phyloP scores from a whole-genome alignment of 2,888 invertebrate genomes.

The Flexamia atlantica region DNA sequence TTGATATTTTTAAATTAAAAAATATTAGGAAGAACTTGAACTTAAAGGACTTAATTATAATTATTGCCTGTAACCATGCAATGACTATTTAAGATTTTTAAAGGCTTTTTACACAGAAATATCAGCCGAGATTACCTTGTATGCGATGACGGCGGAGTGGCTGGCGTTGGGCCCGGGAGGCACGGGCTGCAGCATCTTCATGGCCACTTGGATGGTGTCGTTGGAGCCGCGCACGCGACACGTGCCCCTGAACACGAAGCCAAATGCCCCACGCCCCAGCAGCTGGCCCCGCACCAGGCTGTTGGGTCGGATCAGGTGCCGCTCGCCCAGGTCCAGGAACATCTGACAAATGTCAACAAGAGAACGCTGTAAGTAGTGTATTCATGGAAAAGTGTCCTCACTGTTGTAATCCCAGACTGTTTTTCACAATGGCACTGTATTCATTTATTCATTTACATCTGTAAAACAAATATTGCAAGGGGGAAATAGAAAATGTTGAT shows the following conservation, averaged over 20 bases:
- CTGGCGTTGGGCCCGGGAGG: slow-evolving; percentile 87
- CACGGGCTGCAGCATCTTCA: slow-evolving; percentile 97
- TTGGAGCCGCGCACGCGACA: slow-evolving; percentile 79
- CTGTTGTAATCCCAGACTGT: no score
- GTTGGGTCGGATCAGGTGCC: slow-evolving; percentile 89
- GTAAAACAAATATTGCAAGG: no score
- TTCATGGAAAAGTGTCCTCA: no score
- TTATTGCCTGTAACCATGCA: no score
- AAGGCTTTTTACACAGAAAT: not conserved
- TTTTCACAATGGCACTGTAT: no score
- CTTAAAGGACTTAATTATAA: no score
- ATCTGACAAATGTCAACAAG: no score
- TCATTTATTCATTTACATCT: no score
- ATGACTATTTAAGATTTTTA: not conserved
- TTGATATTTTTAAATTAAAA: no score
- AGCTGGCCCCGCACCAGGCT: slow-evolving; percentile 86
- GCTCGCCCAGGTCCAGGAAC: slow-evolving; percentile 92
- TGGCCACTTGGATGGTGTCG: slow-evolving; percentile 86
- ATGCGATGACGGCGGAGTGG: slow-evolving; percentile 81
- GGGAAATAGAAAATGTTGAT: no score
- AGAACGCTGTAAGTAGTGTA: no score
- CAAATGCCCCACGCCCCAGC: slow-evolving; percentile 98
- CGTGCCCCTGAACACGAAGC: slow-evolving; percentile 93
- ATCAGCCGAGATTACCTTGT: slow-evolving; percentile 73
- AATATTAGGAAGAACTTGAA: no score